phyloP scores from a whole-genome alignment of 2,113 vertebrate species.

The Chunga burmeisteri region DNA sequence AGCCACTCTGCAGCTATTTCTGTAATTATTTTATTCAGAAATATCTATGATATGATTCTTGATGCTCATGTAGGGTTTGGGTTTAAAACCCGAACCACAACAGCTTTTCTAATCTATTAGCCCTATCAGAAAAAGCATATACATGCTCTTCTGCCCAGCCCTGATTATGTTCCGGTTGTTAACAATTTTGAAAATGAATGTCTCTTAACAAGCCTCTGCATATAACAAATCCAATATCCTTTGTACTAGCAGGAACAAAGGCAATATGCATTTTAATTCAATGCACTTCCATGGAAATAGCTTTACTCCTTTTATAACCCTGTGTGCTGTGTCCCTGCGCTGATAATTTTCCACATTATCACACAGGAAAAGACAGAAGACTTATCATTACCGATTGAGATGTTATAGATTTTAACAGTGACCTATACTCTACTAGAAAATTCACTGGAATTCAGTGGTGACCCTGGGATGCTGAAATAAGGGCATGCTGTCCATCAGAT shows the following conservation, averaged over 20 bases:
- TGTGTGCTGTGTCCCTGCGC: accelerated
- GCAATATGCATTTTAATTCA: background rate
- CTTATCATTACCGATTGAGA: background rate
- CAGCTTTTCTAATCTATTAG: background rate
- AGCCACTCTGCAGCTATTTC: background rate
- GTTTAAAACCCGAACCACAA: background rate
- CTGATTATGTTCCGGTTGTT: too few species aligned
- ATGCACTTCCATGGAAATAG: background rate
- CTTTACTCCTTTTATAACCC: background rate
- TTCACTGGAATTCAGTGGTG: background rate
- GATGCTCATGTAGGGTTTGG: background rate
- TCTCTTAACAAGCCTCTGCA: background rate
- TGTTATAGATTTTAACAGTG: background rate
- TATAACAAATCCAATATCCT: background rate
- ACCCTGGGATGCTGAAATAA: background rate
- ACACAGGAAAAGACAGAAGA: background rate
- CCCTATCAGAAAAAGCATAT: background rate
- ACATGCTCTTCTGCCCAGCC: background rate
- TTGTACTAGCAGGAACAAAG: background rate
- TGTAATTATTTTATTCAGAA: background rate
- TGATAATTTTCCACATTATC: background rate
- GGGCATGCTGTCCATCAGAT: background rate
- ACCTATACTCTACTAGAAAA: background rate
- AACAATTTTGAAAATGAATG: background rate
- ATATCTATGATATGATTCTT: background rate